These are phyloP conservation scores for Ochotona princeps DNA, from an alignment of 2,113 vertebrate species.

Conservation along the genomic window DNA sequence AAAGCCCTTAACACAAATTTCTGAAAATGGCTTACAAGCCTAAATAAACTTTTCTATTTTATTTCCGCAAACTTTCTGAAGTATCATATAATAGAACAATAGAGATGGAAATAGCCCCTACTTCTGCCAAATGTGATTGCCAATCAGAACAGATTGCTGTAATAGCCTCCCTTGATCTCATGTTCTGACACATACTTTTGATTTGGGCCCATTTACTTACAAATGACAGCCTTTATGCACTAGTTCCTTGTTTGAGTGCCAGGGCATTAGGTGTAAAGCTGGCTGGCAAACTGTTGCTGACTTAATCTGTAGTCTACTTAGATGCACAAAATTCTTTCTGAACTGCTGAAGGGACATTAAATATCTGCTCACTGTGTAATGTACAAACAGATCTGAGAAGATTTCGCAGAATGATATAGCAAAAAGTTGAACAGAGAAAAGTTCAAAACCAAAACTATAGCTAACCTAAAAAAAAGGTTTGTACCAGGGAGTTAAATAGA, in stretches of 20 bases:
- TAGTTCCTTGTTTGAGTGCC: constrained; percentile 6
- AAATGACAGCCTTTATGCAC: not conserved
- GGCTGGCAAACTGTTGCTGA: not conserved
- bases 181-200: constrained; percentile 22
- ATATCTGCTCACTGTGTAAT: not conserved
- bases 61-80: no score
- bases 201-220: constrained; percentile 12
- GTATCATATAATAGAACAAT: not conserved
- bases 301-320: not conserved
- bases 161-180: constrained; percentile 26
- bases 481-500: no score
- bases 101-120: not conserved
- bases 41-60: no score
- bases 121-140: not conserved
- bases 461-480: constrained; percentile 39
- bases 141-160: not conserved
- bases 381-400: not conserved
- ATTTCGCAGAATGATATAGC: not conserved
- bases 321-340: not conserved
- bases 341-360: not conserved
- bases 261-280: not conserved
- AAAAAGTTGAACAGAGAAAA: constrained; percentile 37
- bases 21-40: no score
- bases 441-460: constrained; percentile 14
- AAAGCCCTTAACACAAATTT: no score